These are phyloP conservation scores for Liasis olivaceus DNA, from an alignment of 2,797 vertebrate genomes.

Conservation along the genomic window DNA sequence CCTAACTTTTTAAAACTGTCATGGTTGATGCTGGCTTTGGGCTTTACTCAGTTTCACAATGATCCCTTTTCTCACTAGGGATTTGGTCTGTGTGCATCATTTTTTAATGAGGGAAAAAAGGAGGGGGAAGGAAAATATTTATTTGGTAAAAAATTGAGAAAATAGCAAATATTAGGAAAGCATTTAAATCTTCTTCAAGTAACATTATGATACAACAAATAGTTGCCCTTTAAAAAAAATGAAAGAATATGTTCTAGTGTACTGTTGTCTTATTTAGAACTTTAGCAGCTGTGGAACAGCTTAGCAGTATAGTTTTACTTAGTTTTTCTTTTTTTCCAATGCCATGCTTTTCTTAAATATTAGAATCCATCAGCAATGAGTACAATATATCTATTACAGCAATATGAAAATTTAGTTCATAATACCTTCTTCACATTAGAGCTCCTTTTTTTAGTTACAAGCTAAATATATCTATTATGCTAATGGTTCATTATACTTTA, in stretches of 20 bases:
- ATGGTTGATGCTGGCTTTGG: background rate
- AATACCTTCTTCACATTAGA: constrained; percentile 55
- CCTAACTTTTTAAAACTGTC: background rate
- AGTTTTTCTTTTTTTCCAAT: background rate
- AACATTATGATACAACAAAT: background rate
- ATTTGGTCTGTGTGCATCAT: background rate
- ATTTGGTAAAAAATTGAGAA: background rate
- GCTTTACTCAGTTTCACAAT: background rate
- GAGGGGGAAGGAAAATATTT: background rate
- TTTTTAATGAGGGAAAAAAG: background rate
- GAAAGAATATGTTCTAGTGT: background rate
- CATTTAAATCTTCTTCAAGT: background rate
- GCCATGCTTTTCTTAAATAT: constrained; percentile 26
- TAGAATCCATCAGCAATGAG: constrained; percentile 38
- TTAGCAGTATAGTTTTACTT: too few relatives aligned
- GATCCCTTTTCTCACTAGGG: background rate
- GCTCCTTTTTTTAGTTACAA: constrained; percentile 69
- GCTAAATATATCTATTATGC: constrained; percentile 70
- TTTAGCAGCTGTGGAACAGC: background rate
- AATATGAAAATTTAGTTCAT: constrained; percentile 51
- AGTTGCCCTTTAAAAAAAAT: background rate
- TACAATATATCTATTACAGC: constrained; percentile 31
- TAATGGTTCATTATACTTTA: constrained; percentile 72
- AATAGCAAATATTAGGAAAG: background rate
- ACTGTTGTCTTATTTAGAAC: background rate